Conservation (phyloP, 2,797 vertebrate genomes). For the Loris lydekkerianus region DNA sequence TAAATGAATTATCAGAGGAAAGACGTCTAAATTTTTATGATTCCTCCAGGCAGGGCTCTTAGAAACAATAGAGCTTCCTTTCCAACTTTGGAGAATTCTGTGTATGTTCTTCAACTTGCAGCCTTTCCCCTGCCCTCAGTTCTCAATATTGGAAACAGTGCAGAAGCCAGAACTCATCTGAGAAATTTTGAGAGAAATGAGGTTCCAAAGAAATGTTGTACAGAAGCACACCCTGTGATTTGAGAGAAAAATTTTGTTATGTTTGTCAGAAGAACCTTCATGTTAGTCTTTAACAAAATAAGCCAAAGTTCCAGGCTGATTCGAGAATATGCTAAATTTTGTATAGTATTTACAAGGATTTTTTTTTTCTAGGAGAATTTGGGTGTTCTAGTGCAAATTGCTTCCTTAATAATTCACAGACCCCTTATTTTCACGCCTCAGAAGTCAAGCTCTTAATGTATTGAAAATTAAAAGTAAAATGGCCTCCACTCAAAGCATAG, state of each 20-base stretch:
- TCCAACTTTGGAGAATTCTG: slow-evolving; percentile 13
- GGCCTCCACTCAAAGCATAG: background rate
- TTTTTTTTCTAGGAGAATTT: slow-evolving; percentile 37
- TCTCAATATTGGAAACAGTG: background rate
- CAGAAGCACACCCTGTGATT: background rate
- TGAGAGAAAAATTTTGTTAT: background rate
- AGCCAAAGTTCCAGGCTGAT: background rate
- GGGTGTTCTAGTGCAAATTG: slow-evolving; percentile 14
- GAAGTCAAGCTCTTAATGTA: background rate
- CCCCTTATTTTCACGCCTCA: slow-evolving; percentile 55
- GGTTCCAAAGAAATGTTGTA: background rate
- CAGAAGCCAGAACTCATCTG: background rate
- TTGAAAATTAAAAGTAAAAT: background rate
- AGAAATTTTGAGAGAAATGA: background rate
- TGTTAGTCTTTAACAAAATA: background rate
- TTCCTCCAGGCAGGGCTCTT: background rate
- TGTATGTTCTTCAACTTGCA: background rate
- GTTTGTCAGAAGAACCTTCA: background rate
- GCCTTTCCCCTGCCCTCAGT: background rate
- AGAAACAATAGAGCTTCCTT: slow-evolving; percentile 1
- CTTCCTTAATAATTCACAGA: slow-evolving; percentile 38
- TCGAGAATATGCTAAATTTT: background rate
- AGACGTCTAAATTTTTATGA: background rate
- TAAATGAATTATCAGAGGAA: background rate
- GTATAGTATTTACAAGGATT: slow-evolving; percentile 14